These are phyloP conservation scores for Nannobrachium achirus DNA, from an alignment of 2,113 vertebrate genomes.

Conservation along the genomic window DNA sequence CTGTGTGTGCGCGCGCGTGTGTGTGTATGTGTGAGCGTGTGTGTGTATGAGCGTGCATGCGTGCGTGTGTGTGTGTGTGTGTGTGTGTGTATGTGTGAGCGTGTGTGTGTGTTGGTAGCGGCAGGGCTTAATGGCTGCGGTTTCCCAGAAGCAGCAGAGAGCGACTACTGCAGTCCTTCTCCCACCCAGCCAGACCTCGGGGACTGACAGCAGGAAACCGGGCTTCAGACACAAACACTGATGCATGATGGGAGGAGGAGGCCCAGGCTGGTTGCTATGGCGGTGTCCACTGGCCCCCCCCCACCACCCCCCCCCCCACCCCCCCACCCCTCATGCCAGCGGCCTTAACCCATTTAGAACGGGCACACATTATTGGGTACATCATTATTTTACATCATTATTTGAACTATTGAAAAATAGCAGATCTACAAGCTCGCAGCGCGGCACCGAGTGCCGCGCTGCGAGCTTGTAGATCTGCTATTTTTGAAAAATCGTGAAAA, in stretches of 20 bases:
- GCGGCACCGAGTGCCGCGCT: too few species aligned
- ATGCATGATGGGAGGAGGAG: conserved; percentile 42
- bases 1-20: background rate
- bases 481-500: too few species aligned
- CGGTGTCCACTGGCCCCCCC: background rate
- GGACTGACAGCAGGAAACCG: conserved; percentile 64
- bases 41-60: background rate
- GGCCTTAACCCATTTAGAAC: too few species aligned
- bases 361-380: too few species aligned
- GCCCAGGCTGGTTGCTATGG: conserved; percentile 43
- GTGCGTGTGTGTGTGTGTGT: background rate
- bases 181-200: conserved; percentile 25
- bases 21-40: background rate
- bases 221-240: conserved; percentile 40
- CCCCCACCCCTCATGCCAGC: conserved; percentile 18
- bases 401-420: too few species aligned
- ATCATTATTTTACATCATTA: too few species aligned
- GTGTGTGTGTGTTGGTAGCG: background rate
- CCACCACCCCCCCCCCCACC: too few species aligned
- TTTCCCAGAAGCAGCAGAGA: conserved; percentile 36
- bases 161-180: conserved; percentile 5
- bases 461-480: too few species aligned
- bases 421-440: too few species aligned
- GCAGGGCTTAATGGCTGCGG: conserved; percentile 21
- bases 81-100: conserved; percentile 15